Conservation (phyloP, 2,888 invertebrate genomes). For the Acanthosepion pharaonis region DNA sequence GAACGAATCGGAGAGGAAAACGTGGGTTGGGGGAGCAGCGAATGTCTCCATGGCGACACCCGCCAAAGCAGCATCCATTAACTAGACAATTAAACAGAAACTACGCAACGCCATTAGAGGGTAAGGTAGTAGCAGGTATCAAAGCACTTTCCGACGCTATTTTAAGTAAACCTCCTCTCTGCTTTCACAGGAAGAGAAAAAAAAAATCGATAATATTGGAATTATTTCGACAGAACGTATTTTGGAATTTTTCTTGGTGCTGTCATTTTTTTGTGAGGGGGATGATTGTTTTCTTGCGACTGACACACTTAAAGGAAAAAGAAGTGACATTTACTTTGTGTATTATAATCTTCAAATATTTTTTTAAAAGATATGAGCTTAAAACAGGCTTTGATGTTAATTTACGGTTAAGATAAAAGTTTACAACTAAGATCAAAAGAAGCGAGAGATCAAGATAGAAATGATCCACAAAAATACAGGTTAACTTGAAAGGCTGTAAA, state of each 20-base stretch:
- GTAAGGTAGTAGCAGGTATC: not conserved
- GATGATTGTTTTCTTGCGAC: not conserved
- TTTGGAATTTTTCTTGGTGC: constrained; percentile 4
- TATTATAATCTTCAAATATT: not conserved
- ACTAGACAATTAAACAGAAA: not conserved
- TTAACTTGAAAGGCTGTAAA: not conserved
- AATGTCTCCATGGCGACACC: constrained; percentile 9
- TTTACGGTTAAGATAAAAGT: too few species aligned
- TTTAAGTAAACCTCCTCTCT: not conserved
- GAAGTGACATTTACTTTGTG: not conserved
- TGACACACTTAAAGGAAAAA: not conserved
- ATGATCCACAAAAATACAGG: too few species aligned
- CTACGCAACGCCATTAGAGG: not conserved
- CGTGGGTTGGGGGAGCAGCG: not conserved
- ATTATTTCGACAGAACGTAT: not conserved
- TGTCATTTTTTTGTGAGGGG: not conserved
- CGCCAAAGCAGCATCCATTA: not conserved
- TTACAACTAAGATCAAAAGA: too few species aligned
- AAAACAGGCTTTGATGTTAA: too few species aligned
- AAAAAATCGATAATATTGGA: constrained; percentile 22
- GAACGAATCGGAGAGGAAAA: not conserved
- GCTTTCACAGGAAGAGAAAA: not conserved
- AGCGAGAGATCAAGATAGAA: too few species aligned
- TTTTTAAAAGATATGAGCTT: too few species aligned
- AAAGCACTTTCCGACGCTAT: not conserved